Base-by-base conservation (phyloP, 2,888 invertebrate species). In the Reticulitermes lucifugus region DNA sequence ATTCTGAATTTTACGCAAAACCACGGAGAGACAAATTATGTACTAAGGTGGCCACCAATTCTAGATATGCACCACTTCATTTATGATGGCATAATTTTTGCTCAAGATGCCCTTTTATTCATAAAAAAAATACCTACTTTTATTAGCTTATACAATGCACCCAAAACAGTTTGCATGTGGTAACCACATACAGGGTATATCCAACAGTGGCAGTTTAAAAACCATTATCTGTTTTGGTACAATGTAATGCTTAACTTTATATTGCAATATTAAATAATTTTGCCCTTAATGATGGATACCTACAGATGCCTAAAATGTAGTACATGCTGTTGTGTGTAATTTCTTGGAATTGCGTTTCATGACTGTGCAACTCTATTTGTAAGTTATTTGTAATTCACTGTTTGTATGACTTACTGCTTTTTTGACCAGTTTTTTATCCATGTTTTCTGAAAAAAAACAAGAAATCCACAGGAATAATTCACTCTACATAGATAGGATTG, bases 301-400 rank as follows among this genome's bases (percentile, higher is more conserved):
- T 65, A 65, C 65, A n/a, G n/a, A 65, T 65, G 65, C 65, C 65
- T 65, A 65, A 65, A 65, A n/a, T 25, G 7, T 65, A n/a, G 65
- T 25, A 9, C 25, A n/a, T 65, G 4, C n/a, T 6, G 65, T 65
- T 60, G 21, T n/a, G 65, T 65, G 25, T 25, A 65, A 65, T 25
- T 65, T 65, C 9, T 4, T 65, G 60, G 60, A 60, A 60, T 65
- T 65, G 9, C 4, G 9, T 25, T 25, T n/a, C n/a, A 25, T 10
- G 65, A 65, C 6, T 10, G n/a, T 60, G 21, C 18, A 60, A 60
- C 21, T 21, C n/a, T n/a, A 3, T 60, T 60, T 60, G 60, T 65
- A 65, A 65, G 65, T 65, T 65, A 25, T 14, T 18, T 55, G 18
- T 65, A 65, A 25, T 12, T 65, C 25, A n/a, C 0, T 65, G 14